Conservation (phyloP, 92 coral and sea anemone species). For the Siderastrea radians region DNA sequence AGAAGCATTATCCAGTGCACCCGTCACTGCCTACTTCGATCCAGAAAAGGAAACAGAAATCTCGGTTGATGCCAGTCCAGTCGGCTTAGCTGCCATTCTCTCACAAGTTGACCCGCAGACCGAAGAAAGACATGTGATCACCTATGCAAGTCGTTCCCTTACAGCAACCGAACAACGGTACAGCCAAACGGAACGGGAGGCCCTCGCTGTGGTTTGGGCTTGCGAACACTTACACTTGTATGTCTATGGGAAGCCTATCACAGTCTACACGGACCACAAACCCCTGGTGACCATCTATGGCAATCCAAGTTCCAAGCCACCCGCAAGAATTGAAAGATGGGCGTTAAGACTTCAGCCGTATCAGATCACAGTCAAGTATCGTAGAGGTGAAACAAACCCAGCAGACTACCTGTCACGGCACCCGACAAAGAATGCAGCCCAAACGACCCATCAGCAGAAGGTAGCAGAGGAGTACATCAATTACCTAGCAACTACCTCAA, state of each 20-base stretch:
- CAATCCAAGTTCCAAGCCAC: slow-evolving; percentile 39
- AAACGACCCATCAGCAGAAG: too few species aligned
- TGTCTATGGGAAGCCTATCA: too few species aligned
- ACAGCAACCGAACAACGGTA: slow-evolving; percentile 40
- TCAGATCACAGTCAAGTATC: slow-evolving; percentile 44
- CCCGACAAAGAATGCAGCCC: slow-evolving; percentile 38
- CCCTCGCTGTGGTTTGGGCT: slow-evolving; percentile 13
- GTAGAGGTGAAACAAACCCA: slow-evolving; percentile 40
- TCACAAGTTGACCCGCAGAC: slow-evolving; percentile 36
- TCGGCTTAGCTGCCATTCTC: slow-evolving; percentile 49
- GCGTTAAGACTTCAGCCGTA: slow-evolving; percentile 57
- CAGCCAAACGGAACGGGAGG: slow-evolving; percentile 39
- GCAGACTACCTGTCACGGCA: slow-evolving; percentile 67
- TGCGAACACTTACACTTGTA: too few species aligned
- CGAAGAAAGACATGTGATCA: slow-evolving; percentile 41
- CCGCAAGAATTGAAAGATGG: slow-evolving; percentile 69
- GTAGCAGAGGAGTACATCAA: slow-evolving; percentile 65
- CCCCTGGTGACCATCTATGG: too few species aligned
- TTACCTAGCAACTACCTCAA: slow-evolving; percentile 53
- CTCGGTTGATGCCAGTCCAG: slow-evolving; percentile 14
- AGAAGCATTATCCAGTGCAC: too few species aligned
- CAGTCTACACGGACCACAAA: too few species aligned
- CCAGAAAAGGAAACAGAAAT: too few species aligned
- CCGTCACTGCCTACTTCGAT: too few species aligned
- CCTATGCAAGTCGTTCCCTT: slow-evolving; percentile 26